Evolutionary conservation across 2,888 invertebrate species (phyloP).

Genomic region (Poecilus cupreus): DNA sequence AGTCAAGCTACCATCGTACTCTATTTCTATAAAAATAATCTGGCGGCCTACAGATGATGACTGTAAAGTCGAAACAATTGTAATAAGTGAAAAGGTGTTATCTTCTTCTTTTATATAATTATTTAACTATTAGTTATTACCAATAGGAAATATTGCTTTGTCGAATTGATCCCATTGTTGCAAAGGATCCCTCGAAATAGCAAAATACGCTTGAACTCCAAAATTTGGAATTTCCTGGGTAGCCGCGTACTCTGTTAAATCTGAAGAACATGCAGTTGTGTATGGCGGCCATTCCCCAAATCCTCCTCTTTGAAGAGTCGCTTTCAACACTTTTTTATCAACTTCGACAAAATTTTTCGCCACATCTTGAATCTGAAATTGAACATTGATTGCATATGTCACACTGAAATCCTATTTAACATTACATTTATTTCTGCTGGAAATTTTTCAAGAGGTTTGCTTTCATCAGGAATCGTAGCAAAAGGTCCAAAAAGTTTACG

Average conservation of each 20-base stretch:
- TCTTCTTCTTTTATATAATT: no score
- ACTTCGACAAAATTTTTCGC: constrained; percentile 68
- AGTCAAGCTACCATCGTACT: no score
- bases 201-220: constrained; percentile 75
- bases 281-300: constrained; percentile 68
- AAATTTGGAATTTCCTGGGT: constrained; percentile 73
- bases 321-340: constrained; percentile 63
- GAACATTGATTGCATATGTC: not conserved
- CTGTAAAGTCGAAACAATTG: no score
- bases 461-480: constrained; percentile 68
- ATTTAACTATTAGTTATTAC: no score
- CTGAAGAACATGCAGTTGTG: constrained; percentile 70
- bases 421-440: constrained; percentile 24
- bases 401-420: not conserved
- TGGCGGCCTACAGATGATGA: no score
- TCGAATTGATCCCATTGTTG: constrained; percentile 70
- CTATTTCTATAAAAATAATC: no score
- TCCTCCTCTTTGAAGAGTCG: constrained; percentile 63
- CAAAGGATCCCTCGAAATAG: constrained; percentile 72
- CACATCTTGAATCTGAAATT: constrained; percentile 66
- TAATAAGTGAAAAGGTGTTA: no score
- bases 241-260: constrained; percentile 72
- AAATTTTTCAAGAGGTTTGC: constrained; percentile 67
- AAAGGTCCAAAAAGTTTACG: constrained; percentile 71
- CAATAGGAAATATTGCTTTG: constrained; percentile 64